phyloP scores from a whole-genome alignment of 1,140 invertebrate genomes.

The Lasioglossum albipes region DNA sequence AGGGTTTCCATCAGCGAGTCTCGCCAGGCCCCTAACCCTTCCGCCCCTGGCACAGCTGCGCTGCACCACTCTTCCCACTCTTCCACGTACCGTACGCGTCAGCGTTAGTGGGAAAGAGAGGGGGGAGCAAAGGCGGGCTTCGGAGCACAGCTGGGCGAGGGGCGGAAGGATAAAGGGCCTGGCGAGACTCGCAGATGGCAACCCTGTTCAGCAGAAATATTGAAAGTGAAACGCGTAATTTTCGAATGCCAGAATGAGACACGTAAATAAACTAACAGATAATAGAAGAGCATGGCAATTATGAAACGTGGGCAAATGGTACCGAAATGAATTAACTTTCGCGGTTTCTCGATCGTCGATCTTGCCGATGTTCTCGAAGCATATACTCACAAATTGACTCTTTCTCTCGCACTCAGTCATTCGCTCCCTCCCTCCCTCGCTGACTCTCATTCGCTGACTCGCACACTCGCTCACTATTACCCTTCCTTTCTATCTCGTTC shows the following conservation, averaged over 20 bases:
- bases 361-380: conserved; percentile 57
- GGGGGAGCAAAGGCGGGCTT: no score
- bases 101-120: no score
- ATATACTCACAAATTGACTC: conserved; percentile 22
- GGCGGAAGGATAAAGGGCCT: no score
- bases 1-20: no score
- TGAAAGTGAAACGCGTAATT: neutral
- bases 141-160: no score
- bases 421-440: neutral
- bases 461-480: conserved; percentile 11
- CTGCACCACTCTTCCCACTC: no score
- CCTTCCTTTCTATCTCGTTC: conserved; percentile 37
- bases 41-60: no score
- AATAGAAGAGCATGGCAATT: neutral
- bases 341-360: conserved; percentile 17
- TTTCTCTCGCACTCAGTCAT: conserved; percentile 15
- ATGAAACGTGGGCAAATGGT: neutral
- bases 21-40: no score
- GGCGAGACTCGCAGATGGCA: no score
- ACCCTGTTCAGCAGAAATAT: neutral
- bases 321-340: neutral
- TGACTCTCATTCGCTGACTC: conserved; percentile 9
- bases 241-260: neutral
- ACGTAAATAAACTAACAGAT: conserved; percentile 38
- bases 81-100: no score